phyloP scores from a whole-genome alignment of 2,888 invertebrate species.

The Xanthia togata region DNA sequence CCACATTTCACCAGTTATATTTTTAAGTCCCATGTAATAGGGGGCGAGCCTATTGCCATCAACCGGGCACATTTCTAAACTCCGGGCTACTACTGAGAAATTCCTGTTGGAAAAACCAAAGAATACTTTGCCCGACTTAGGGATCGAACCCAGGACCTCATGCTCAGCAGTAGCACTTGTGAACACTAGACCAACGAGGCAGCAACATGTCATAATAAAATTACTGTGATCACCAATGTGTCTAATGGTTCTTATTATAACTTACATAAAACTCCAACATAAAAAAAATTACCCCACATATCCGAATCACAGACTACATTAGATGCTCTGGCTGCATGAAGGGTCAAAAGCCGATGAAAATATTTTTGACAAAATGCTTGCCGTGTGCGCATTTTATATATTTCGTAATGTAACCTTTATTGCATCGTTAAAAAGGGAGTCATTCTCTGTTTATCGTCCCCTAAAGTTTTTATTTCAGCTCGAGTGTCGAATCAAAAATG shows the following conservation, averaged over 20 bases:
- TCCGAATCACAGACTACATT: slow-evolving; percentile 34
- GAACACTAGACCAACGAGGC: no score
- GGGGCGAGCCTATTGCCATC: no score
- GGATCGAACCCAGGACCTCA: no score
- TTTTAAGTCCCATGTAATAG: no score
- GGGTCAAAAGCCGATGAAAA: slow-evolving; percentile 15
- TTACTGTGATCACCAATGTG: slow-evolving; percentile 9
- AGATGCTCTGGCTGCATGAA: slow-evolving; percentile 27
- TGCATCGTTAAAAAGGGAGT: slow-evolving; percentile 57
- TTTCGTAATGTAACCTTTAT: slow-evolving; percentile 57
- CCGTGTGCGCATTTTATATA: slow-evolving; percentile 37
- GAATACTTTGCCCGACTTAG: no score
- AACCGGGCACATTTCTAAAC: no score
- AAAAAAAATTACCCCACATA: no score
- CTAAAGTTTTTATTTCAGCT: slow-evolving; percentile 52
- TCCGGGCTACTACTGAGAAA: no score
- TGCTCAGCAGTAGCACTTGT: no score
- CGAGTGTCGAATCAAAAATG: slow-evolving; percentile 53
- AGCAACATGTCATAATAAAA: neutral
- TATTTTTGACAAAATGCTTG: slow-evolving; percentile 28
- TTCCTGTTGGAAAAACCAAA: no score
- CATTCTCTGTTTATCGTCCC: slow-evolving; percentile 49
- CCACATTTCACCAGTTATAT: no score
- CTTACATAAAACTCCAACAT: slow-evolving; percentile 19
- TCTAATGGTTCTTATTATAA: slow-evolving; percentile 1